phyloP scores from a whole-genome alignment of 2,888 invertebrate species.

The Phengaris arion region DNA sequence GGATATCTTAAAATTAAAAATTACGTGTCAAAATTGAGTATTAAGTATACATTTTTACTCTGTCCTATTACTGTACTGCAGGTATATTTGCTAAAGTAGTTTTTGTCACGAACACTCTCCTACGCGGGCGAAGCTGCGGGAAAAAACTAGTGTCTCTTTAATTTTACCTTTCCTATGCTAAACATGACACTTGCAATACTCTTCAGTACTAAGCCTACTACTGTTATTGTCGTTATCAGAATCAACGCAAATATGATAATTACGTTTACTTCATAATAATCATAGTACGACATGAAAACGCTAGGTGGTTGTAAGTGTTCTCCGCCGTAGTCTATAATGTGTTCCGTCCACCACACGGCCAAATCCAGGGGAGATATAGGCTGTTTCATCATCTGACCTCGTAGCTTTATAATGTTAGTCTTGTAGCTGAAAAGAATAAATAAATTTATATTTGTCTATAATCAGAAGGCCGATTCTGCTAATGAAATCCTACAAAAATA shows the following conservation, averaged over 20 bases:
- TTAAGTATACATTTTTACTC: too few relatives aligned
- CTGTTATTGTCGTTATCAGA: neutral
- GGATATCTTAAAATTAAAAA: too few relatives aligned
- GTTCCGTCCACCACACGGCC: slow-evolving; percentile 52
- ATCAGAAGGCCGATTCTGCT: too few relatives aligned
- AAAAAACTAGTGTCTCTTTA: neutral
- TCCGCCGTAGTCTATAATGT: slow-evolving; percentile 47
- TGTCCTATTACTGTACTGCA: too few relatives aligned
- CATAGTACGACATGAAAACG: slow-evolving; percentile 41
- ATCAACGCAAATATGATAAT: neutral
- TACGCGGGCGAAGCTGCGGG: neutral
- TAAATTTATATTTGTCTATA: neutral
- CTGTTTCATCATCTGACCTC: slow-evolving; percentile 41
- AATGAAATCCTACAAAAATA: too few relatives aligned
- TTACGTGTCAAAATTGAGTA: too few relatives aligned
- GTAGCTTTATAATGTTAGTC: slow-evolving; percentile 40
- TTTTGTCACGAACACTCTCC: neutral
- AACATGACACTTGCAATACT: neutral
- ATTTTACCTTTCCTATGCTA: neutral
- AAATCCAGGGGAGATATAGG: slow-evolving; percentile 43
- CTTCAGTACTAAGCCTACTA: neutral
- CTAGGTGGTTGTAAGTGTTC: slow-evolving; percentile 46
- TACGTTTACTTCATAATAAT: slow-evolving; percentile 43
- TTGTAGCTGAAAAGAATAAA: slow-evolving; percentile 41
- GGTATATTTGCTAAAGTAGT: neutral